phyloP scores from a whole-genome alignment of 1,140 invertebrate genomes.

The Colletes gigas region DNA sequence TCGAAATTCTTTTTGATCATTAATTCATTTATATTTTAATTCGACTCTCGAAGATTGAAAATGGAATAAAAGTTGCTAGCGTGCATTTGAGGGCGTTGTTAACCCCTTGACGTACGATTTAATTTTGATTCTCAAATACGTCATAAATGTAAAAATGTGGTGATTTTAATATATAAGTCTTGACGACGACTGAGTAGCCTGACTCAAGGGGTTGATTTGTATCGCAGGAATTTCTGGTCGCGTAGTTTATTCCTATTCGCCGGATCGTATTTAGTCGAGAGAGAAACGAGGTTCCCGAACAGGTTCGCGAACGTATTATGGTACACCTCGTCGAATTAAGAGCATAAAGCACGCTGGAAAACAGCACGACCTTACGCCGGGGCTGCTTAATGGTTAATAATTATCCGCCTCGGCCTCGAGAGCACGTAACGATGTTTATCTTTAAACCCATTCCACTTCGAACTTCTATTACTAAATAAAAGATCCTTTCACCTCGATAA shows the following conservation, averaged over 20 bases:
- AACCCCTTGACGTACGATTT: no score
- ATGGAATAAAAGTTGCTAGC: no score
- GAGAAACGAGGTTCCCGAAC: background rate
- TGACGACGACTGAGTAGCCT: no score
- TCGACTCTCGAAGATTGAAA: background rate
- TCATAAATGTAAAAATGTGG: no score
- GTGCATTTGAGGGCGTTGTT: no score
- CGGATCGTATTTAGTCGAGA: no score
- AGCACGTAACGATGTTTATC: slow-evolving; percentile 52
- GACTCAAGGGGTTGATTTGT: no score
- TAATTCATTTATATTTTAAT: no score
- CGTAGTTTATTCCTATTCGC: no score
- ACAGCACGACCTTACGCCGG: slow-evolving; percentile 25
- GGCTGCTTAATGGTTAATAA: slow-evolving; percentile 48
- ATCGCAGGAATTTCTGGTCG: no score
- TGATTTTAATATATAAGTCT: no score
- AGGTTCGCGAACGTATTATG: slow-evolving; percentile 15
- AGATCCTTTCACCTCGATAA: slow-evolving; percentile 53
- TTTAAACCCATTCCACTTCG: slow-evolving; percentile 41
- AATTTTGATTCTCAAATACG: no score
- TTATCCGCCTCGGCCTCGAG: slow-evolving; percentile 34
- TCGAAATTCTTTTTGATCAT: background rate
- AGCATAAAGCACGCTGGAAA: slow-evolving; percentile 14
- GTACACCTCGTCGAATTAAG: background rate
- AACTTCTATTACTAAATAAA: slow-evolving; percentile 53